Evolutionary conservation across 1,140 invertebrate species (phyloP).

Genomic region (Heliconius eleuchia): DNA sequence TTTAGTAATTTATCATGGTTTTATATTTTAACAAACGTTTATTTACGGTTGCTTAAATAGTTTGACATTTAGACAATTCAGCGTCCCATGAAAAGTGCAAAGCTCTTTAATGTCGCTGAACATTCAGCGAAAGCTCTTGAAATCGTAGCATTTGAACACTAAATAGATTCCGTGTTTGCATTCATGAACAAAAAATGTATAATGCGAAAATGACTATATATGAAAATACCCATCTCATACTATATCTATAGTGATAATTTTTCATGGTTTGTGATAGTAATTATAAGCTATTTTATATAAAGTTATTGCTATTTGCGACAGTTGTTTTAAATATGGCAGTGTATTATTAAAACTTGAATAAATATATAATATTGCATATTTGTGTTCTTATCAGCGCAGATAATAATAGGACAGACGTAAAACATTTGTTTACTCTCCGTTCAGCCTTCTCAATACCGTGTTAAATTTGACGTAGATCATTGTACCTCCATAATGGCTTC

Average conservation of each 20-base stretch:
- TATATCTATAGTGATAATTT: no score
- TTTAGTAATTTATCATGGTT: conserved; percentile 1
- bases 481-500: conserved; percentile 20
- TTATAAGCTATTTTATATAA: not conserved
- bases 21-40: not conserved
- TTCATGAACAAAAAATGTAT: conserved; percentile 11
- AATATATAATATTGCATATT: conserved; percentile 20
- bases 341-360: not conserved
- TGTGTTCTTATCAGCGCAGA: conserved; percentile 22
- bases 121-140: conserved; percentile 44
- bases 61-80: not conserved
- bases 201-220: not conserved
- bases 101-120: not conserved
- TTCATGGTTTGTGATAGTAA: not conserved
- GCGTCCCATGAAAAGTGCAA: not conserved
- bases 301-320: not conserved
- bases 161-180: conserved; percentile 12
- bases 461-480: conserved; percentile 39
- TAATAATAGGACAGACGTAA: conserved; percentile 13
- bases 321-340: not conserved
- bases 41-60: not conserved
- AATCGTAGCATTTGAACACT: conserved; percentile 22
- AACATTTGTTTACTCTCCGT: conserved; percentile 23
- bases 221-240: no score
- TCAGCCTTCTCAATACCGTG: conserved; percentile 32